Evolutionary conservation across 2,888 invertebrate species (phyloP).

Genomic region (Dyspetes luteomarginatus): DNA sequence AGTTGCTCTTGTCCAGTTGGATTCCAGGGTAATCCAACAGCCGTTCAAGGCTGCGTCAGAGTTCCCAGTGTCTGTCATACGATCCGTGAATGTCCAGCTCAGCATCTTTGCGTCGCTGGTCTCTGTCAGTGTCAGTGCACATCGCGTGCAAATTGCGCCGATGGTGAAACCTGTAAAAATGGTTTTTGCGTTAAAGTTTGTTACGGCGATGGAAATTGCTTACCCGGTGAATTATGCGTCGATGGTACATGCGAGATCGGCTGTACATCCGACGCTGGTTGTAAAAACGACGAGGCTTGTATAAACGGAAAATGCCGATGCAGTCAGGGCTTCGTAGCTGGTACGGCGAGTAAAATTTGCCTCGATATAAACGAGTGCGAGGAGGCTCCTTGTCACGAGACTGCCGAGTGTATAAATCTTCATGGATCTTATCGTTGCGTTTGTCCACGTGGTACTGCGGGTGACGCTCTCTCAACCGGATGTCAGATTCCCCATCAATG

Average conservation of each 20-base stretch:
- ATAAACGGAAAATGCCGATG: constrained; percentile 90
- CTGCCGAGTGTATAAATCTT: constrained; percentile 91
- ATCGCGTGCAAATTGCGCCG: constrained; percentile 90
- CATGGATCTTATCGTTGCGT: constrained; percentile 92
- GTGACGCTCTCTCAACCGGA: constrained; percentile 86
- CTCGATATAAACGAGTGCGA: constrained; percentile 93
- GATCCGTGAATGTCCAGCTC: constrained; percentile 89
- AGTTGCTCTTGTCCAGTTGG: constrained; percentile 93
- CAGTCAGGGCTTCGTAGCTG: constrained; percentile 89
- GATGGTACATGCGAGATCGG: constrained; percentile 93
- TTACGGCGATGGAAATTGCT: constrained; percentile 94
- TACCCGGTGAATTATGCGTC: constrained; percentile 94
- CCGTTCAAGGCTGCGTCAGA: constrained; percentile 95
- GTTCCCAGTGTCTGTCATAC: constrained; percentile 89
- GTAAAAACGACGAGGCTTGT: constrained; percentile 91
- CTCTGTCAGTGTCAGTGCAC: constrained; percentile 92
- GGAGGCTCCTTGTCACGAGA: constrained; percentile 90
- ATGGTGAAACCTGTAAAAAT: constrained; percentile 92
- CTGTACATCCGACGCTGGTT: constrained; percentile 92
- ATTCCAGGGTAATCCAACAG: constrained; percentile 93
- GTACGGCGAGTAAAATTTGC: constrained; percentile 89
- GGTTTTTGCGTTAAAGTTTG: constrained; percentile 93
- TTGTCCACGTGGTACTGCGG: constrained; percentile 92
- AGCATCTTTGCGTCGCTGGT: constrained; percentile 91
- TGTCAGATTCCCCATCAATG: constrained; percentile 92